Percentiles rank a stretch among this genome's conserved stretches.
Conservation (phyloP, 2,113 vertebrate genomes). For the Butorides virescens region DNA sequence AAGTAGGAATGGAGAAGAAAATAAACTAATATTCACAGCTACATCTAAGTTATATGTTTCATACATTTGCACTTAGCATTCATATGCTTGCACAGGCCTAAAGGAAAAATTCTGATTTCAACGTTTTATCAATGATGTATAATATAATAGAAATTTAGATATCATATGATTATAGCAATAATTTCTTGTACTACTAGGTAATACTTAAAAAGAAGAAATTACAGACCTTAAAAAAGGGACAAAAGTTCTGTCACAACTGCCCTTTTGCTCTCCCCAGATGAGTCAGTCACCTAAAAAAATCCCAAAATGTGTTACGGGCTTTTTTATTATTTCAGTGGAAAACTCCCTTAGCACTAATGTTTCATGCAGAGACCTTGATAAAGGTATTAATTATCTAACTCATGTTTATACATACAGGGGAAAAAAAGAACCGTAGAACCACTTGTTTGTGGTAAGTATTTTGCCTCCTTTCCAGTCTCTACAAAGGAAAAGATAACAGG, state of each 20-base stretch:
- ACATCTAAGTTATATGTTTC: not conserved
- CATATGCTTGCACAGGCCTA: not conserved
- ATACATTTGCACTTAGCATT: not conserved
- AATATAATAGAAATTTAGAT: not conserved
- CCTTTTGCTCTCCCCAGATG: not conserved
- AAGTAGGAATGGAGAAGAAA: not conserved
- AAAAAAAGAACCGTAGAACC: not conserved
- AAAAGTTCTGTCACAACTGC: not conserved
- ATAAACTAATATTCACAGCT: not conserved
- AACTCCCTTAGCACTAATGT: not conserved
- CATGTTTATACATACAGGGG: not conserved
- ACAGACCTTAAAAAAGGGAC: not conserved
- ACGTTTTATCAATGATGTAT: not conserved
- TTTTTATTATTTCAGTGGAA: not conserved
- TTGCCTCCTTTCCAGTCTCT: not conserved
- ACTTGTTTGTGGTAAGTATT: not conserved
- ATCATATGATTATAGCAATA: not conserved
- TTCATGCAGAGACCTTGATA: not conserved
- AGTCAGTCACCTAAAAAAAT: not conserved
- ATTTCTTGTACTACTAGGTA: not conserved
- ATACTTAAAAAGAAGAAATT: not conserved
- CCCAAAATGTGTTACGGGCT: accelerated
- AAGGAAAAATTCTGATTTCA: not conserved
- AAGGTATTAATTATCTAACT: not conserved
- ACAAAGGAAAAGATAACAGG: not conserved